These are phyloP conservation scores for Furnarius figulus DNA, from an alignment of 2,113 vertebrate genomes.

Conservation along the genomic window DNA sequence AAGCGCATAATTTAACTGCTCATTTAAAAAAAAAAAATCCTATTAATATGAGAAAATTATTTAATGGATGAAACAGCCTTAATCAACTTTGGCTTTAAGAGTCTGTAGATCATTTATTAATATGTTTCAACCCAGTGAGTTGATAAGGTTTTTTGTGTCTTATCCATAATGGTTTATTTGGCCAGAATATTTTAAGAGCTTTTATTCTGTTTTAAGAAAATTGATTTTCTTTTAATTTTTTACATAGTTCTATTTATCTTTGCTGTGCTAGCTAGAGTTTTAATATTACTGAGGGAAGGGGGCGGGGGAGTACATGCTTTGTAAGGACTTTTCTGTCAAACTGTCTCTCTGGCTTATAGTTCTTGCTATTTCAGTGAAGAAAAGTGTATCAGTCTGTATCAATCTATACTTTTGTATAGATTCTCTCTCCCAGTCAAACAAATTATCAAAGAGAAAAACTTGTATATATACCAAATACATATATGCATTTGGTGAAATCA, in stretches of 20 bases:
- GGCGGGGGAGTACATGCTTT: rapidly evolving
- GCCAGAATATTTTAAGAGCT: conserved; percentile 24
- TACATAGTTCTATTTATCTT: not conserved
- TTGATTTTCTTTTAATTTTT: conserved; percentile 17
- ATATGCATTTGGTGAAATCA: not conserved
- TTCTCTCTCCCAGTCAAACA: not conserved
- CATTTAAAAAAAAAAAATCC: not conserved
- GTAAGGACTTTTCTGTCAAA: not conserved
- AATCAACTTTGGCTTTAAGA: conserved; percentile 59
- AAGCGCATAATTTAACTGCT: conserved; percentile 48
- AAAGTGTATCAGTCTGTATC: not conserved
- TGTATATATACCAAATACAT: not conserved
- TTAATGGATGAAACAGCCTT: conserved; percentile 60
- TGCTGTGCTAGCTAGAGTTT: not conserved
- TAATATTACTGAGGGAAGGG: not conserved
- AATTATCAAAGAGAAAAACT: not conserved
- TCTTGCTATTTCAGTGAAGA: not conserved
- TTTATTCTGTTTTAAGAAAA: conserved; percentile 35
- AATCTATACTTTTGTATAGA: not conserved
- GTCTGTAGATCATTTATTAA: conserved; percentile 47
- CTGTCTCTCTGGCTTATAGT: not conserved
- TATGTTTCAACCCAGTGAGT: conserved; percentile 52
- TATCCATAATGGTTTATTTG: conserved; percentile 38
- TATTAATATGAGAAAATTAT: conserved; percentile 50
- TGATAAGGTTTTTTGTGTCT: conserved; percentile 32